phyloP scores from a whole-genome alignment of 2,888 invertebrate species.

The Melipona beecheii region DNA sequence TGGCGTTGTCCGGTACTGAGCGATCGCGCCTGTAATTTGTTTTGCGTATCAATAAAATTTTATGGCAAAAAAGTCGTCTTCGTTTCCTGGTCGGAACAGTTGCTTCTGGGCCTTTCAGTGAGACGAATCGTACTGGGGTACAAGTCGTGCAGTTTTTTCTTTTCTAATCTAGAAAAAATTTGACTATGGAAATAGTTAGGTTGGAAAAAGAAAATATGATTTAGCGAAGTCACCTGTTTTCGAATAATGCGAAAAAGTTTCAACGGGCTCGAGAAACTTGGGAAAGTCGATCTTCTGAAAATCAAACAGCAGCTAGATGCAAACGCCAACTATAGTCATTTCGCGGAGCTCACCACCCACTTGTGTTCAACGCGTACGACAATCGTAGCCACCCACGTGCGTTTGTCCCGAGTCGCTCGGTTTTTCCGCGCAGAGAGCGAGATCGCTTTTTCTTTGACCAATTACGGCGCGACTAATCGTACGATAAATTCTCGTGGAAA shows the following conservation, averaged over 20 bases:
- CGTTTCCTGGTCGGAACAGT: too few species aligned
- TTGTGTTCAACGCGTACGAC: neutral
- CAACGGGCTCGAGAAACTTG: neutral
- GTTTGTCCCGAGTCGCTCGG: slow-evolving; percentile 18
- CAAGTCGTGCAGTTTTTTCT: too few species aligned
- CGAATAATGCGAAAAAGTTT: neutral
- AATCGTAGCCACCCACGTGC: slow-evolving; percentile 56
- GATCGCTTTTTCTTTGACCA: slow-evolving; percentile 44
- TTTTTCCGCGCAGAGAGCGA: slow-evolving; percentile 33
- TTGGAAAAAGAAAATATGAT: too few species aligned
- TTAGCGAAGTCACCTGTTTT: too few species aligned
- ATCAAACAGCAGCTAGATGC: neutral
- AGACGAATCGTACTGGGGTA: too few species aligned
- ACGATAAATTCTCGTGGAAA: slow-evolving; percentile 44
- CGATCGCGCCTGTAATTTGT: too few species aligned
- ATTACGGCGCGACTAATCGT: slow-evolving; percentile 50
- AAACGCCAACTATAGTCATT: slow-evolving; percentile 10
- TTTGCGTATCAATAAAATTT: too few species aligned
- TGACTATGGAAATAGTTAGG: too few species aligned
- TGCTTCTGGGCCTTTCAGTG: too few species aligned
- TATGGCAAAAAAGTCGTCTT: too few species aligned
- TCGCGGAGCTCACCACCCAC: slow-evolving; percentile 31
- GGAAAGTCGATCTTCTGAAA: neutral
- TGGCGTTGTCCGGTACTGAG: too few species aligned
- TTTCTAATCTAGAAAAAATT: too few species aligned